Evolutionary conservation across 2,888 invertebrate genomes (phyloP).

Genomic region (Vesta saturnalis): DNA sequence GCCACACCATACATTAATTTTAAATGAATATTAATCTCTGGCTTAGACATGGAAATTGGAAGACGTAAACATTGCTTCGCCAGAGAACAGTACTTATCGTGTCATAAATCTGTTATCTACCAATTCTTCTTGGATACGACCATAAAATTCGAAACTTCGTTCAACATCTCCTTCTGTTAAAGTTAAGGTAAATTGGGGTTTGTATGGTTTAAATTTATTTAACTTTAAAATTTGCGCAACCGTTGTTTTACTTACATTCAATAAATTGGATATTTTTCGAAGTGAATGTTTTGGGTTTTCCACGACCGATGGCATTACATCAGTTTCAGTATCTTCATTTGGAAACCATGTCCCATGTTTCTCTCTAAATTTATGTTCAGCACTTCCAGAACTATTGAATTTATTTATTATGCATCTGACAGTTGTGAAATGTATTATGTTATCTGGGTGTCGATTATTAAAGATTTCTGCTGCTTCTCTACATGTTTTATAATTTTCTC

Average conservation of each 20-base stretch:
- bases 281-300: too few relatives aligned
- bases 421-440: too few relatives aligned
- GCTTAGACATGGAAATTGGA: neutral
- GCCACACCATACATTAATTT: conserved; percentile 21
- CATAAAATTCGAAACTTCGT: conserved; percentile 5
- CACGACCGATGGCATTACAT: neutral
- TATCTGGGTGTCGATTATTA: too few relatives aligned
- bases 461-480: too few relatives aligned
- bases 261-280: too few relatives aligned
- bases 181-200: neutral
- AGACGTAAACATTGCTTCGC: conserved; percentile 17
- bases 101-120: conserved; percentile 7
- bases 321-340: neutral
- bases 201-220: conserved; percentile 14
- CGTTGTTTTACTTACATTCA: too few relatives aligned
- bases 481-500: too few relatives aligned
- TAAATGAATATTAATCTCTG: too few relatives aligned
- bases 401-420: too few relatives aligned
- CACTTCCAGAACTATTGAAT: neutral
- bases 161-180: conserved; percentile 11
- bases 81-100: conserved; percentile 13
- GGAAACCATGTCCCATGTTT: neutral
- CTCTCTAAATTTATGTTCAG: conserved; percentile 1
- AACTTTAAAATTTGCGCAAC: too few relatives aligned
- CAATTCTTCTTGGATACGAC: conserved; percentile 4